phyloP scores from a whole-genome alignment of 2,797 vertebrate genomes.

The Pseudochaenichthys georgianus region DNA sequence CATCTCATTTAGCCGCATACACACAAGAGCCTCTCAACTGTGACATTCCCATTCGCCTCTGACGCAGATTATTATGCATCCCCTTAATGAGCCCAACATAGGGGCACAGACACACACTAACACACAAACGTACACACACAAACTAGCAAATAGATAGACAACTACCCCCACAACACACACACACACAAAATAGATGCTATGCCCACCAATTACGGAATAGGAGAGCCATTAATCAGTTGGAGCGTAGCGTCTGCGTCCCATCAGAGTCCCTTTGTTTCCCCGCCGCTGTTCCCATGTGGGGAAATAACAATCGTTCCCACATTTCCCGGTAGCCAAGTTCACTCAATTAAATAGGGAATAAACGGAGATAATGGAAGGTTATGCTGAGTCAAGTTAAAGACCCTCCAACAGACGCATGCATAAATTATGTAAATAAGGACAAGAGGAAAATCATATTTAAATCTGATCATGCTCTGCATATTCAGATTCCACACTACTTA shows the following conservation, averaged over 20 bases:
- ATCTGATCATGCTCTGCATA: not conserved
- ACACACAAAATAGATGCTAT: constrained; percentile 65
- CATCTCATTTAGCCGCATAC: constrained; percentile 56
- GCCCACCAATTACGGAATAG: constrained; percentile 73
- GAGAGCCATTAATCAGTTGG: constrained; percentile 73
- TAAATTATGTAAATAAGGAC: constrained; percentile 16
- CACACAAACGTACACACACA: constrained; percentile 27
- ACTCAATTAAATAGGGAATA: too few species aligned
- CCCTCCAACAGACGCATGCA: constrained; percentile 9
- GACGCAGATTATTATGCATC: constrained; percentile 60
- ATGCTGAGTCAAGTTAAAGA: constrained; percentile 32
- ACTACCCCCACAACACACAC: constrained; percentile 2
- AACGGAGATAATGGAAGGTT: constrained; percentile 1
- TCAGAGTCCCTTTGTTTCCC: constrained; percentile 75
- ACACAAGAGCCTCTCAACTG: constrained; percentile 59
- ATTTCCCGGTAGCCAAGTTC: constrained; percentile 38
- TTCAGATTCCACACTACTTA: constrained; percentile 11
- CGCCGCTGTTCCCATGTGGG: constrained; percentile 58
- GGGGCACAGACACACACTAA: constrained; percentile 21
- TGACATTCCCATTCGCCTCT: constrained; percentile 50
- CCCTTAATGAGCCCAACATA: constrained; percentile 66
- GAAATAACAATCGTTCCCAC: constrained; percentile 62
- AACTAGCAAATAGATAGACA: constrained; percentile 27
- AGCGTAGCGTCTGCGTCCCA: constrained; percentile 60
- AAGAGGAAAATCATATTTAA: constrained; percentile 1